phyloP scores from a whole-genome alignment of 2,888 invertebrate genomes.

The Dilophus febrilis region DNA sequence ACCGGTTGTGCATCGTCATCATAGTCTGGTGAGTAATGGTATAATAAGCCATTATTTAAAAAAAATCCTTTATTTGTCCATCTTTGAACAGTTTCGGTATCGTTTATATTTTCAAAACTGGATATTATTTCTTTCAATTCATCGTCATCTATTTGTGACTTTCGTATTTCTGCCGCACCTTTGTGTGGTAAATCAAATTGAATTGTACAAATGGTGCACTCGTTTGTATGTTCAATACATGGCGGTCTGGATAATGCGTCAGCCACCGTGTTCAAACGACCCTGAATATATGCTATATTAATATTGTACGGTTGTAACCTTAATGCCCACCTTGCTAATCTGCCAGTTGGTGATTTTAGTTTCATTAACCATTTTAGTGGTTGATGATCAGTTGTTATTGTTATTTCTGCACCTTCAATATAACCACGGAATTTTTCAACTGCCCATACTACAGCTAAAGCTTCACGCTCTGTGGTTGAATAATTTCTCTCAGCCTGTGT shows the following conservation, averaged over 20 bases:
- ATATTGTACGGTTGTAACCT: constrained; percentile 22
- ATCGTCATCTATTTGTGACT: background rate
- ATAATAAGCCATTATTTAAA: constrained; percentile 13
- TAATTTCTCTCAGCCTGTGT: constrained; percentile 22
- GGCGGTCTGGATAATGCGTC: constrained; percentile 21
- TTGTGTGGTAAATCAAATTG: constrained; percentile 9
- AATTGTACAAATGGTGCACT: constrained; percentile 3
- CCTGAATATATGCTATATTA: constrained; percentile 21
- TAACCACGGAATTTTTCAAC: constrained; percentile 25
- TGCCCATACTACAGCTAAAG: constrained; percentile 17
- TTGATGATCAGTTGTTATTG: constrained; percentile 28
- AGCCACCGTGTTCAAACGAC: constrained; percentile 22
- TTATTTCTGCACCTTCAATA: constrained; percentile 21
- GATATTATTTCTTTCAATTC: background rate
- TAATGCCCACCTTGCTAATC: constrained; percentile 28
- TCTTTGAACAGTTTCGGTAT: constrained; percentile 2
- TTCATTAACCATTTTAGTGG: constrained; percentile 25
- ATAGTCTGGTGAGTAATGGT: constrained; percentile 7
- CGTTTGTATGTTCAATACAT: background rate
- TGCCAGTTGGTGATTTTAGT: constrained; percentile 20
- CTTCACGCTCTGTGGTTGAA: constrained; percentile 26
- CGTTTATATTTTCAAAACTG: background rate
- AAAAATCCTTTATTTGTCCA: constrained; percentile 14
- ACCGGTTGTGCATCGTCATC: constrained; percentile 8
- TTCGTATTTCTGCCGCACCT: constrained; percentile 8